phyloP scores from a whole-genome alignment of 35 echinoderm and acorn worm species.

The Patiria miniata region DNA sequence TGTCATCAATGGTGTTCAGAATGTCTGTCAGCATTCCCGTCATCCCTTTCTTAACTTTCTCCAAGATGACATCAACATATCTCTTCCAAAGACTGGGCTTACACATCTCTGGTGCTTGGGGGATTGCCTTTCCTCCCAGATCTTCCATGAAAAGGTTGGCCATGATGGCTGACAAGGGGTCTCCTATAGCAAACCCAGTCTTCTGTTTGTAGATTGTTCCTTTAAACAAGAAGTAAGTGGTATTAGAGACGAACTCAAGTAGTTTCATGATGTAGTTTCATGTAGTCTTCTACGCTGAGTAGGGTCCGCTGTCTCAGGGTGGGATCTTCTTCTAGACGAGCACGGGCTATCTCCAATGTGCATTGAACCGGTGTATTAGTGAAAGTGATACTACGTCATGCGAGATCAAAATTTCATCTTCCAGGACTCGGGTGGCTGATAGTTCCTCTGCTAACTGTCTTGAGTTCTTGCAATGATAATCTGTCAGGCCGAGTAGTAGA shows the following conservation, averaged over 20 bases:
- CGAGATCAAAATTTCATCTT: slow-evolving; percentile 26
- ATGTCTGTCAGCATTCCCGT: too few relatives aligned
- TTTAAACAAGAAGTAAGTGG: slow-evolving; percentile 20
- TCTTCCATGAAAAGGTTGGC: slow-evolving; percentile 34
- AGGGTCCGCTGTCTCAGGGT: background rate
- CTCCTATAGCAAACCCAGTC: slow-evolving; percentile 13
- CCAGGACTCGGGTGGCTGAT: background rate
- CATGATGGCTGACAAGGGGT: slow-evolving; percentile 28
- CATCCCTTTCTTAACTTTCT: too few relatives aligned
- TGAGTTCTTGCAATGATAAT: background rate
- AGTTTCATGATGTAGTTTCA: background rate
- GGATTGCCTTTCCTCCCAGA: slow-evolving; percentile 6
- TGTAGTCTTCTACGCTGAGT: background rate
- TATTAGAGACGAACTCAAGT: background rate
- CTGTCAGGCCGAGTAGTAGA: background rate
- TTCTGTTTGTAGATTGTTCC: too few relatives aligned
- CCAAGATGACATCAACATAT: too few relatives aligned
- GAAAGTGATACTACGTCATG: slow-evolving; percentile 26
- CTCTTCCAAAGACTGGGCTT: too few relatives aligned
- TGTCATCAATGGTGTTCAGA: too few relatives aligned
- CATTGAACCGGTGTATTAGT: slow-evolving; percentile 3
- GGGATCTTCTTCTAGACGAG: background rate
- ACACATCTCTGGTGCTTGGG: background rate
- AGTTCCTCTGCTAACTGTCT: background rate
- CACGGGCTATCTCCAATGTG: background rate